Evolutionary conservation across 2,113 vertebrate species (phyloP), one percentile per base, ranked within the genome.

Genomic region (Chionis minor): DNA sequence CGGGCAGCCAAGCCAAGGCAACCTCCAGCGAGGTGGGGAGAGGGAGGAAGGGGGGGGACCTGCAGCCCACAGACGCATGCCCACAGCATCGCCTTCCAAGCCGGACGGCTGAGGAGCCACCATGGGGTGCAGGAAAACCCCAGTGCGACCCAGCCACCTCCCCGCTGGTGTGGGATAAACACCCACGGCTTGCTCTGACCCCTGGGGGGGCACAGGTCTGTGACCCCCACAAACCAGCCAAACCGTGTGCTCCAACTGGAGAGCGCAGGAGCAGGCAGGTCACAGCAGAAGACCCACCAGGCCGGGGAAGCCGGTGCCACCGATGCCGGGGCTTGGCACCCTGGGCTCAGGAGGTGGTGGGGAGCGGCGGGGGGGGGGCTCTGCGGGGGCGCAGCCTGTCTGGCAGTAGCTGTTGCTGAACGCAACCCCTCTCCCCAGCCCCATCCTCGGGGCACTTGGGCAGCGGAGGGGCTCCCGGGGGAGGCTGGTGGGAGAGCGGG

Each of bases 51-150:
- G 77, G 75, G 55, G 55, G 38, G 38, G 38, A 86, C 54, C 66
- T 26, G 58, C 77, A 81, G 72, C 63, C 61, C 52, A 16, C 1
- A 0, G 63, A 52, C 6, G 3, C 0, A 5, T 66, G 59, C 66
- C 56, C 74, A 16, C 27, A 51, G 80, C 80, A 40, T 30, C 8
- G 3, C 10, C 45, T 33, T 45, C 15, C 0, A 0, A 35, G 52
- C 26, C 40, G 65, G 18, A 26, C 17, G 0, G 0, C 28, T 16
- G 63, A 21, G 27, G 27, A 70, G 17, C 35, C 2, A 0, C 2
- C 1, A 27, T 9, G 62, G 30, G 30, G 9, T 19, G 58, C 32
- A 70, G 24, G 42, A 75, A 78, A 74, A 52, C 10, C 51, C n/a
- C 74, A 6, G 4, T 10, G 52, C 12, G 8, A 52, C 59, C 42